Evolutionary conservation across 2,797 vertebrate species (phyloP).

Genomic region (Epinephelus awoara): DNA sequence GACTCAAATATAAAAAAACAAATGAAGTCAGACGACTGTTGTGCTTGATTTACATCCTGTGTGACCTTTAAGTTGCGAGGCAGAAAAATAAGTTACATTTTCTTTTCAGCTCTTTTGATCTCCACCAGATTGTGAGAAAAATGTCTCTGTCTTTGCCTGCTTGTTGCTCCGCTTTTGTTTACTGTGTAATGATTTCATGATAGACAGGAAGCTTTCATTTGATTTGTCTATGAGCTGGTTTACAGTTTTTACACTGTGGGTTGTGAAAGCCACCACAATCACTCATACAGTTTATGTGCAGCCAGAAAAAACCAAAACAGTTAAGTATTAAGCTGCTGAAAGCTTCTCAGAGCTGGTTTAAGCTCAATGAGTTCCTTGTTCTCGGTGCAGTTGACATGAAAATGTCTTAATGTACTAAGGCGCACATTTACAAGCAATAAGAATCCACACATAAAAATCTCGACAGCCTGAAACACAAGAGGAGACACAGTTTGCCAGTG

Average conservation of each 20-base stretch:
- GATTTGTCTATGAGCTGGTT: not conserved
- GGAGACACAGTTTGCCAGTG: not conserved
- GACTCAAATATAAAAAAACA: not conserved
- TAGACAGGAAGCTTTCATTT: not conserved
- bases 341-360: slow-evolving; percentile 5
- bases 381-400: not conserved
- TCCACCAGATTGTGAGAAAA: not conserved
- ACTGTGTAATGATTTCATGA: not conserved
- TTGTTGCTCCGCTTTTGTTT: not conserved
- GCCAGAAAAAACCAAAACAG: slow-evolving; percentile 7
- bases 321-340: not conserved
- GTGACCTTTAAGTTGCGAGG: not conserved
- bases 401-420: not conserved
- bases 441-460: not conserved
- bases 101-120: not conserved
- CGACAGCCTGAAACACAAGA: not conserved
- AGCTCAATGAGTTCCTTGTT: not conserved
- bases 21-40: not conserved
- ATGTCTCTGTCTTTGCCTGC: not conserved
- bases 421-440: not conserved
- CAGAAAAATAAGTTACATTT: not conserved
- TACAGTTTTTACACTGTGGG: not conserved
- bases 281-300: slow-evolving; percentile 17
- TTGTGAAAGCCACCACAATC: not conserved
- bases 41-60: not conserved